Evolutionary conservation across 2,888 invertebrate genomes (phyloP), one percentile per base, ranked within the genome.

Genomic region (Malacosoma neustria): DNA sequence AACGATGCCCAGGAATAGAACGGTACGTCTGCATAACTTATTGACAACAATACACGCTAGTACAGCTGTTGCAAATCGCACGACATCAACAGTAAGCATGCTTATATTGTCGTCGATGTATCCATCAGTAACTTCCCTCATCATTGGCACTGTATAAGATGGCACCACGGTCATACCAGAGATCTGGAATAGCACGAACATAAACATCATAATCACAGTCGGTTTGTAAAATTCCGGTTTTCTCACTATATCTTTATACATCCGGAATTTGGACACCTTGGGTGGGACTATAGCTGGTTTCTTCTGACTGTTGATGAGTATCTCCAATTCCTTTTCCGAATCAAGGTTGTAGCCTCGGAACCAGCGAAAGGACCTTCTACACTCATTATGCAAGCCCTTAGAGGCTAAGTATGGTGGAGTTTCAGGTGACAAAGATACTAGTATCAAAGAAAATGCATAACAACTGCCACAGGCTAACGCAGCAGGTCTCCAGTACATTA

Each of bases 81-180:
- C 88, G 0, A 86, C 46, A 45, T 92, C 93, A 4, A 92, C 87
- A 47, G 90, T 77, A 3, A 92, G 62, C 60, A 91, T 91, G 34
- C 90, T 90, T 29, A 89, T 57, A 39, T 91, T 89, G 1, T 89
- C 79, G 48, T 91, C 87, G 4, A 91, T 84, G 2, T 75, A 68
- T 1, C 87, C 82, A 4, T 87, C 88, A 0, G 91, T 85, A 1
- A 89, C 87, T 38, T 88, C 86, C 6, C 81, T 71, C 73, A 92
- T 88, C 49, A 92, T 88, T 2, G 87, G 80, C 1, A 91, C 89
- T 0, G 91, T 90, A 50, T 92, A 92, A 0, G 91, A 92, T 0
- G 89, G 88, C 4, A 93, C 87, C 0, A 91, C 91, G 36, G 91
- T 92, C 57, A 91, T 88, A 0, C 92, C 92, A 2, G 91, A 89